These are phyloP conservation scores for Oxytorus armatus DNA, from an alignment of 2,888 invertebrate genomes.

Conservation along the genomic window DNA sequence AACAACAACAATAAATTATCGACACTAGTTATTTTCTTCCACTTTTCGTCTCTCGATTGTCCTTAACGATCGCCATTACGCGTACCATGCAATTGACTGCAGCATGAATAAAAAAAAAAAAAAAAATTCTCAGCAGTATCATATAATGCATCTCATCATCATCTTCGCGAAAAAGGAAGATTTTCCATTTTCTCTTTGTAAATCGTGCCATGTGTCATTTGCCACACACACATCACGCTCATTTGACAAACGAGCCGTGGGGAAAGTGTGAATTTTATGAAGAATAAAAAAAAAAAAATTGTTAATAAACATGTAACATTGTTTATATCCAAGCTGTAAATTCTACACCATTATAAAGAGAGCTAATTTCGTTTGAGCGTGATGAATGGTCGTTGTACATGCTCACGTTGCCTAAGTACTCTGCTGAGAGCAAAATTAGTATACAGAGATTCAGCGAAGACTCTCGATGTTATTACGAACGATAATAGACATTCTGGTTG, in stretches of 20 bases:
- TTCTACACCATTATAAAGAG: conserved; percentile 30
- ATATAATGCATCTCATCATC: conserved; percentile 32
- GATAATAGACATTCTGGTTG: conserved; percentile 45
- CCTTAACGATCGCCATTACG: too few species aligned
- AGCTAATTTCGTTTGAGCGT: conserved; percentile 19
- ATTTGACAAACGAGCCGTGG: conserved; percentile 43
- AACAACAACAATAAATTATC: too few species aligned
- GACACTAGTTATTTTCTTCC: too few species aligned
- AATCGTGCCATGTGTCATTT: conserved; percentile 33
- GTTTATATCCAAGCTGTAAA: conserved; percentile 27
- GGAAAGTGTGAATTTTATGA: conserved; percentile 51
- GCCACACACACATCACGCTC: not conserved
- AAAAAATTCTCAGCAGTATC: conserved; percentile 17
- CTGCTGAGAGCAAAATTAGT: not conserved
- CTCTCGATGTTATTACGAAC: conserved; percentile 50
- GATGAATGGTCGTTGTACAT: conserved; percentile 33
- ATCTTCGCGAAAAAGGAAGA: conserved; percentile 1
- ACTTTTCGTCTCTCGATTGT: too few species aligned
- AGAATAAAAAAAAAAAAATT: conserved; percentile 18
- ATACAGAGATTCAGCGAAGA: not conserved
- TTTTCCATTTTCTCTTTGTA: conserved; percentile 21
- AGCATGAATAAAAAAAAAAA: not conserved
- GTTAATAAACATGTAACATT: conserved; percentile 44
- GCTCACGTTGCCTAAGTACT: not conserved
- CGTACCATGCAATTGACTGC: not conserved